Percentiles rank a stretch among this genome's conserved stretches.
phyloP scores from a whole-genome alignment of 1,140 invertebrate genomes.

The Drosophila tani region DNA sequence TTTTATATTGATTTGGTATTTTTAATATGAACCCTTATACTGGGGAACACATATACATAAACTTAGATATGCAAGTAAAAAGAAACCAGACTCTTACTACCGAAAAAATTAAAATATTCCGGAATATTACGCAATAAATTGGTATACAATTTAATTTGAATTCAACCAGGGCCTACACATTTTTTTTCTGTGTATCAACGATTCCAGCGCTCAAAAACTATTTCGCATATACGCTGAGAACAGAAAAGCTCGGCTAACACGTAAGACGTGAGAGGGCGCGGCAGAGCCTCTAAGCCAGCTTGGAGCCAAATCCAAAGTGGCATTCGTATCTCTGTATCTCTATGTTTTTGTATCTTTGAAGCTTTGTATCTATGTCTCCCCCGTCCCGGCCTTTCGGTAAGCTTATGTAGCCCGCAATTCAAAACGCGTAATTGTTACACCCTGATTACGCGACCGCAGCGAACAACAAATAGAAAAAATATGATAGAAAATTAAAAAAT shows the following conservation, averaged over 20 bases:
- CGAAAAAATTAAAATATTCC: no score
- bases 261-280: slow-evolving; percentile 73
- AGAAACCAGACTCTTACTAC: no score
- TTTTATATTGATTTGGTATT: no score
- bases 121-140: no score
- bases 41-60: no score
- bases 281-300: slow-evolving; percentile 38
- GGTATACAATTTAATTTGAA: not conserved
- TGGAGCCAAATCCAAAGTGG: slow-evolving; percentile 27
- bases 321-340: slow-evolving; percentile 39
- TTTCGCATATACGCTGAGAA: slow-evolving; percentile 52
- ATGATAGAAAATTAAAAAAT: no score
- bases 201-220: slow-evolving; percentile 57
- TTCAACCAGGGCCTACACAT: no score
- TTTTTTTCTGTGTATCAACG: slow-evolving; percentile 16
- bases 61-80: no score
- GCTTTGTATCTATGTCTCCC: slow-evolving; percentile 37
- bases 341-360: slow-evolving; percentile 21
- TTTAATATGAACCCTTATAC: no score
- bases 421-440: slow-evolving; percentile 80
- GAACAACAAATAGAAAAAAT: slow-evolving; percentile 28
- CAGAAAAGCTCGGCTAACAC: slow-evolving; percentile 45
- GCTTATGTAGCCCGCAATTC: slow-evolving; percentile 57
- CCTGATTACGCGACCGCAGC: slow-evolving; percentile 75
- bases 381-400: slow-evolving; percentile 14